phyloP scores from a whole-genome alignment of 2,113 vertebrate species.

The Oreochromis aureus region DNA sequence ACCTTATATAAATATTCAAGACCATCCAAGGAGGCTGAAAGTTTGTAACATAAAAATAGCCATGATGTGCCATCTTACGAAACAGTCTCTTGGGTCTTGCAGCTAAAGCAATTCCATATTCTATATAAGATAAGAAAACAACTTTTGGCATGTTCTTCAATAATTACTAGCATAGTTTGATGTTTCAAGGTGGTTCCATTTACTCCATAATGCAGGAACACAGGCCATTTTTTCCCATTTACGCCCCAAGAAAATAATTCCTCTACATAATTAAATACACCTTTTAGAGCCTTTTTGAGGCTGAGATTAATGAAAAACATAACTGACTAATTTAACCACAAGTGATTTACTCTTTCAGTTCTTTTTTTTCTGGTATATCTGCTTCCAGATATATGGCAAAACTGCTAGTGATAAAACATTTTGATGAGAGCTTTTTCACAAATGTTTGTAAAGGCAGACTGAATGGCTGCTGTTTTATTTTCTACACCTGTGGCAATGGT shows the following conservation, averaged over 20 bases:
- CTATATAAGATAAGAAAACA: neutral
- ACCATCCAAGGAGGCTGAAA: neutral
- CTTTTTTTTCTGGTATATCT: neutral
- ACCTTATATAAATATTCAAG: neutral
- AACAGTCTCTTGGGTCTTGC: neutral
- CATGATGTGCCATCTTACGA: neutral
- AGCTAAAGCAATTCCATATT: neutral
- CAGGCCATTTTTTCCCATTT: neutral
- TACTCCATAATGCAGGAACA: neutral
- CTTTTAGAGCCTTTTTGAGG: conserved; percentile 17
- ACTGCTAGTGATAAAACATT: neutral
- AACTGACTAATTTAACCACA: conserved; percentile 30
- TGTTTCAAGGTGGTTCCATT: neutral
- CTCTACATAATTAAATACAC: conserved; percentile 44
- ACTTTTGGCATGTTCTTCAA: neutral
- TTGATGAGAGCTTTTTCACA: neutral
- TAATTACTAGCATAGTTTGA: neutral
- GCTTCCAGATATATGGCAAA: neutral
- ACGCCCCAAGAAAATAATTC: neutral
- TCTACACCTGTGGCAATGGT: neutral
- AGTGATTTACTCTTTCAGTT: conserved; percentile 29
- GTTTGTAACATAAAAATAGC: neutral
- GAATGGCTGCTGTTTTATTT: neutral
- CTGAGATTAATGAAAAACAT: conserved; percentile 37
- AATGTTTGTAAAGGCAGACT: neutral